A percentile compares a stretch with the other conserved stretches of the same genome.
Evolutionary conservation across 2,797 vertebrate genomes (phyloP).

Genomic region (Limosa lapponica): DNA sequence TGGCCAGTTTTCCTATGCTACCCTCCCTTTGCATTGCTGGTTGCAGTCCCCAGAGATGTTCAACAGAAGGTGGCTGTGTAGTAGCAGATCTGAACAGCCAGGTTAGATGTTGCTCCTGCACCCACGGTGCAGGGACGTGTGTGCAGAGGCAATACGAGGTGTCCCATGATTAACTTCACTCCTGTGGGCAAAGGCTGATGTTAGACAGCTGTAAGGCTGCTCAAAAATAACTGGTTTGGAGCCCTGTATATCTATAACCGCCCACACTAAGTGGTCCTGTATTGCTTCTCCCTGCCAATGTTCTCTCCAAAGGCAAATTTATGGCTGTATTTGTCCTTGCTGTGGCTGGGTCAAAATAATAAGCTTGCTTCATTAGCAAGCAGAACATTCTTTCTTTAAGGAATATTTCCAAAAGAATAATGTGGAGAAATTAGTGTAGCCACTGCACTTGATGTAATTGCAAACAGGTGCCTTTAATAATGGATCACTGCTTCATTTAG

Average conservation of each 20-base stretch:
- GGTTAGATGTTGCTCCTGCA: background rate
- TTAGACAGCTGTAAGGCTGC: background rate
- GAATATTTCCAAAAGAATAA: background rate
- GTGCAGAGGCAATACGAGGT: background rate
- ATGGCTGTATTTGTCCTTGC: background rate
- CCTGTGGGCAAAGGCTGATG: background rate
- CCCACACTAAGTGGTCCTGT: background rate
- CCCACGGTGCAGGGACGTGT: accelerated
- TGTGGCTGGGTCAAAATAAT: background rate
- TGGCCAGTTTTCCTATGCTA: background rate
- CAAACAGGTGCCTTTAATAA: background rate
- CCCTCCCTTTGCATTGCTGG: background rate
- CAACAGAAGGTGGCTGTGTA: background rate
- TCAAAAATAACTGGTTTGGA: background rate
- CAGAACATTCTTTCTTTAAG: background rate
- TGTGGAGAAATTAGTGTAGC: background rate
- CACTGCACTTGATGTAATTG: background rate
- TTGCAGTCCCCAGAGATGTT: background rate
- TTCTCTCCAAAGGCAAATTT: background rate
- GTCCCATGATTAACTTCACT: background rate
- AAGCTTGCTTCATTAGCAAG: background rate
- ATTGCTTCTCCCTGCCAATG: background rate
- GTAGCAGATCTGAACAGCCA: accelerated
- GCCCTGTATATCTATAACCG: background rate
- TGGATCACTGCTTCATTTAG: background rate